A percentile compares a stretch with the other conserved stretches of the same genome.
phyloP scores from a whole-genome alignment of 2,888 invertebrate genomes.

The Gandaritis pyraliata region DNA sequence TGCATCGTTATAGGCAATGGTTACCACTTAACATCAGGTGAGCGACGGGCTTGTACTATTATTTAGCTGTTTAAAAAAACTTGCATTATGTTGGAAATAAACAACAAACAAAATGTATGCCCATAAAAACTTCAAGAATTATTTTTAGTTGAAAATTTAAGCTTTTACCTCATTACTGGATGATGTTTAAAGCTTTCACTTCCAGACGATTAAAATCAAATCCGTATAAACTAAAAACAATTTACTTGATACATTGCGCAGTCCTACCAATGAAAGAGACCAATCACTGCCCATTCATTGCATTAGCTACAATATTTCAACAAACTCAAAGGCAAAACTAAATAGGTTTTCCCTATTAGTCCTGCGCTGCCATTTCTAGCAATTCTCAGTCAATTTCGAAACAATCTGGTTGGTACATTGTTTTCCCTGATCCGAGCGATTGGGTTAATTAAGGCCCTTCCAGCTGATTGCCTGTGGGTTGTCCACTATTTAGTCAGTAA shows the following conservation, averaged over 20 bases:
- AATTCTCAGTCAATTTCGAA: slow-evolving; percentile 41
- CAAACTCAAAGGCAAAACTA: slow-evolving; percentile 32
- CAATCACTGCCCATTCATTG: slow-evolving; percentile 19
- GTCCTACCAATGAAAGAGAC: slow-evolving; percentile 13
- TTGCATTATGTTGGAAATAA: no score
- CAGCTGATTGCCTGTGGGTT: slow-evolving; percentile 56
- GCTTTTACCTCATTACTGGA: no score
- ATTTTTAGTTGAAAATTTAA: no score
- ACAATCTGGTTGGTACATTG: slow-evolving; percentile 53
- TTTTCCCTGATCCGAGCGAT: slow-evolving; percentile 52
- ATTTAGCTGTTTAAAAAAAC: no score
- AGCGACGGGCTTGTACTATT: no score
- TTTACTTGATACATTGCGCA: slow-evolving; percentile 3
- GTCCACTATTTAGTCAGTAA: slow-evolving; percentile 53
- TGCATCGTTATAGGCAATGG: no score
- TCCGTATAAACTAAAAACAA: not conserved
- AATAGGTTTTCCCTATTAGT: slow-evolving; percentile 33
- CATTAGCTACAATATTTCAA: slow-evolving; percentile 5
- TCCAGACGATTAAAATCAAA: not conserved
- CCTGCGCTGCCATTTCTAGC: slow-evolving; percentile 34
- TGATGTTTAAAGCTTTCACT: no score
- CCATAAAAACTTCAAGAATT: no score
- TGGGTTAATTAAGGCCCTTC: slow-evolving; percentile 58
- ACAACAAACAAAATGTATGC: no score
- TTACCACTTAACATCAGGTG: no score